A percentile compares a stretch with the other conserved stretches of the same genome.
Evolutionary conservation across 2,888 invertebrate genomes (phyloP).

Genomic region (Plusia festucae): DNA sequence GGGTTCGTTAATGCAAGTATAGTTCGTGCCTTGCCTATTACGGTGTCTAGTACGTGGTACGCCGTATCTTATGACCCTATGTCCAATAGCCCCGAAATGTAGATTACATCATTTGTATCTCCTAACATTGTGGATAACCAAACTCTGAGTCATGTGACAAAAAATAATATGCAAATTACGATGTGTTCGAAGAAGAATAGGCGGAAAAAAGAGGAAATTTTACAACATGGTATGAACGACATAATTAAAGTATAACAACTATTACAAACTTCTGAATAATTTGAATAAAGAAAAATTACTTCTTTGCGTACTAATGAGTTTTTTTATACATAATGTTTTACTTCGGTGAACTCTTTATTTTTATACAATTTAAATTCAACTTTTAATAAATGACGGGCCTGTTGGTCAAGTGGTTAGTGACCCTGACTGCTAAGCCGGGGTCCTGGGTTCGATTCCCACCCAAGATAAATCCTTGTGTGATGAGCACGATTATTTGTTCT

Average conservation of each 20-base stretch:
- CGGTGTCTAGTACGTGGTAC: constrained; percentile 67
- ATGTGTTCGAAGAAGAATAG: constrained; percentile 33
- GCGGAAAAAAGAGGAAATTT: constrained; percentile 25
- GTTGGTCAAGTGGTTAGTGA: too few species aligned
- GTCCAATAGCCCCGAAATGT: constrained; percentile 72
- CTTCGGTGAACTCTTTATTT: background rate
- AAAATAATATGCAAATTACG: constrained; percentile 59
- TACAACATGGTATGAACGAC: constrained; percentile 41
- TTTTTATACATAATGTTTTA: background rate
- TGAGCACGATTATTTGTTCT: too few species aligned
- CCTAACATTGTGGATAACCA: constrained; percentile 63
- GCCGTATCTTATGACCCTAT: constrained; percentile 71
- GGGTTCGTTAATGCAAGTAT: constrained; percentile 70
- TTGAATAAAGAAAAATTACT: constrained; percentile 19
- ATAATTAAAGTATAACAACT: constrained; percentile 24
- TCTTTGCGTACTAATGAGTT: constrained; percentile 20
- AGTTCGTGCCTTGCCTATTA: constrained; percentile 83
- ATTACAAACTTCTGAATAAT: constrained; percentile 24
- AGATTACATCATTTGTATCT: constrained; percentile 76
- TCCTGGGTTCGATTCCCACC: too few species aligned
- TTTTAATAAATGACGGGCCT: too few species aligned
- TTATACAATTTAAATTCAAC: background rate
- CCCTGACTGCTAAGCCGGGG: too few species aligned
- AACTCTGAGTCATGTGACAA: constrained; percentile 64
- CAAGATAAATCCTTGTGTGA: too few species aligned